phyloP scores from a whole-genome alignment of 2,797 vertebrate species.

The Enteromius fasciolatus region DNA sequence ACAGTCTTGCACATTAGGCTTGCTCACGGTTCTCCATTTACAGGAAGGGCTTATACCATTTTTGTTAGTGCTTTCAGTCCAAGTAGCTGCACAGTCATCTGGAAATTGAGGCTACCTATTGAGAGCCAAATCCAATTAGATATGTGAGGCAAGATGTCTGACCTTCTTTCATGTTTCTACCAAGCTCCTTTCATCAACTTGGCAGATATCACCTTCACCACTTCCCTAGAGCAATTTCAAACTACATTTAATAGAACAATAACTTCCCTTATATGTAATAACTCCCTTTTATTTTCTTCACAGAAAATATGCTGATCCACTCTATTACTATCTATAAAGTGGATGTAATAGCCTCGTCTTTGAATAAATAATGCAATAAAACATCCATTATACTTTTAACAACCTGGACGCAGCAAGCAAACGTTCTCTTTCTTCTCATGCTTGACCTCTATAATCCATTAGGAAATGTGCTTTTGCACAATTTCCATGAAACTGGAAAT shows the following conservation, averaged over 20 bases:
- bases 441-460: conserved; percentile 10
- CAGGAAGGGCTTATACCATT: not conserved
- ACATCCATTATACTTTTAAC: conserved; percentile 38
- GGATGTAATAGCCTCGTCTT: conserved; percentile 49
- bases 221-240: conserved; percentile 60
- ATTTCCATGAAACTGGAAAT: conserved; percentile 32
- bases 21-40: not conserved
- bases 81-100: conserved; percentile 54
- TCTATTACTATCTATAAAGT: conserved; percentile 51
- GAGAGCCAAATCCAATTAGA: conserved; percentile 69
- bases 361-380: conserved; percentile 57
- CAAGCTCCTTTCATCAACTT: conserved; percentile 64
- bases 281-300: conserved; percentile 64
- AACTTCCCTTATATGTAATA: conserved; percentile 68
- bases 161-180: conserved; percentile 64
- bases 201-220: conserved; percentile 50
- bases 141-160: conserved; percentile 65
- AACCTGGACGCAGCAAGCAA: conserved; percentile 35
- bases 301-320: conserved; percentile 67
- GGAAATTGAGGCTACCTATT: conserved; percentile 44
- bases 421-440: conserved; percentile 63
- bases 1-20: not conserved
- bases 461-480: conserved; percentile 9
- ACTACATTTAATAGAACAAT: conserved; percentile 71
- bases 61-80: conserved; percentile 27